phyloP scores from a whole-genome alignment of 2,113 vertebrate species.

The Platysteira castanea region DNA sequence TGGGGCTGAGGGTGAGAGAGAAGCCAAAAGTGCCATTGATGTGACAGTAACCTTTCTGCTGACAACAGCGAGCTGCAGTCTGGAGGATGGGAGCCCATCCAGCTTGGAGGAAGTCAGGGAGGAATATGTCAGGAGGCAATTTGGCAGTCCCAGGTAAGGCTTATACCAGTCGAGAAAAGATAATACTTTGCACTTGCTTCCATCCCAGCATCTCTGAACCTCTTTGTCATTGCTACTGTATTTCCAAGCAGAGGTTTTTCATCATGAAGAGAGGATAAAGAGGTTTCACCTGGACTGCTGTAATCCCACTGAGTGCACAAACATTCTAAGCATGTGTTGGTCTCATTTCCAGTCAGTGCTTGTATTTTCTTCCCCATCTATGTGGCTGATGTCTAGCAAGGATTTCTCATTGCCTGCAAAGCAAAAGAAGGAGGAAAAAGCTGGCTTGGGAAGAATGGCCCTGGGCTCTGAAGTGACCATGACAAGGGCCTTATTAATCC shows the following conservation, averaged over 20 bases:
- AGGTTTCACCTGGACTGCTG: neutral
- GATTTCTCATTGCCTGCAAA: neutral
- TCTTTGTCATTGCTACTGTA: neutral
- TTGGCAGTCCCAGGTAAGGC: conserved; percentile 55
- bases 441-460: neutral
- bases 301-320: neutral
- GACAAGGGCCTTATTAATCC: neutral
- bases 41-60: conserved; percentile 33
- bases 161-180: neutral
- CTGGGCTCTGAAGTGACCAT: neutral
- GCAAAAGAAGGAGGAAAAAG: neutral
- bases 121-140: conserved; percentile 65
- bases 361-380: neutral
- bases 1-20: neutral
- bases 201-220: neutral
- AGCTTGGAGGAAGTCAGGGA: conserved; percentile 72
- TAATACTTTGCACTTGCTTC: neutral
- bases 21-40: neutral
- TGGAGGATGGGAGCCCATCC: conserved; percentile 65
- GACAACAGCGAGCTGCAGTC: conserved; percentile 50
- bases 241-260: neutral
- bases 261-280: neutral
- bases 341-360: neutral
- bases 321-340: neutral
- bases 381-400: neutral